Base-by-base conservation (phyloP, 2,797 vertebrate species). In the Artibeus jamaicensis region DNA sequence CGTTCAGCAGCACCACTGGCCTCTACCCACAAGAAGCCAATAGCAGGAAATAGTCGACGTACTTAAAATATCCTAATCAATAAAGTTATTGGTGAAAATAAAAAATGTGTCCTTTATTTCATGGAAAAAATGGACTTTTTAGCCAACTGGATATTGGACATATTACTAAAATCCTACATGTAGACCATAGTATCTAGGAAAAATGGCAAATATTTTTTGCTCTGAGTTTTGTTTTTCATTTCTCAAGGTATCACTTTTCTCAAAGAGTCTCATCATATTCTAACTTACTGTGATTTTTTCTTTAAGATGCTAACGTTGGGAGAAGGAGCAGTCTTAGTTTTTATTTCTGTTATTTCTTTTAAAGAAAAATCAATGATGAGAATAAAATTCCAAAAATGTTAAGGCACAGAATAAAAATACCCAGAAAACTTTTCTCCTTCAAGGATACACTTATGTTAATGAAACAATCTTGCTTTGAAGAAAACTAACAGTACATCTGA, bases 201-300 rank as follows among this genome's bases (percentile, higher is more conserved):
- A 94, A 96, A 89, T 4, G 93, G 62, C 9, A 70, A 93, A 65
- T 85, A 95, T 85, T 94, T 92, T 92, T 95, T 88, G 93, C 65
- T 32, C 70, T 59, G n/a, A 55, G 19, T 95, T 44, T 87, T 37
- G 59, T 92, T 92, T 96, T 93, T 79, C 19, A 92, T 16, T 94
- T 94, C 48, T 91, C 50, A 92, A 95, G 74, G 18, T 96, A 91
- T 94, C 76, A 89, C 70, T 91, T 93, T 96, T 96, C 83, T 96
- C 84, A 86, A 55, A 24, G 37, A 74, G 59, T 90, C n/a, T 91
- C 44, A 87, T 83, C 77, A 91, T 6, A 91, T 79, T 91, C 32
- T 89, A 91, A 82, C 77, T 91, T 65, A 87, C 53, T 67, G 59
- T 50, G 15, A 53, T 68, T 62, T 81, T 86, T 82, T 88, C 46